phyloP scores from a whole-genome alignment of 2,113 vertebrate species.

The Mirza zaza region DNA sequence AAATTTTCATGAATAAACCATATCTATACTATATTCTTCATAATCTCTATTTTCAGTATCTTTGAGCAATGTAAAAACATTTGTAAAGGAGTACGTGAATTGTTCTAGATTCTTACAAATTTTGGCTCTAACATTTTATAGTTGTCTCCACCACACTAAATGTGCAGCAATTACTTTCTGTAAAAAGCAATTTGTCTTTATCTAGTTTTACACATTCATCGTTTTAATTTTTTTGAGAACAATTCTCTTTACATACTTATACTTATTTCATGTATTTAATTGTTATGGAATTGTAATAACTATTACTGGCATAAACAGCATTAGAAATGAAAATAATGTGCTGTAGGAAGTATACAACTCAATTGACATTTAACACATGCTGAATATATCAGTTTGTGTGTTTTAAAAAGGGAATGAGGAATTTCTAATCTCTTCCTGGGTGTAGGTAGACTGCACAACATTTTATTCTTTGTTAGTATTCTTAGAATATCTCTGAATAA shows the following conservation, averaged over 20 bases:
- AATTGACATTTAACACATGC: neutral
- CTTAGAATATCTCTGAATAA: slow-evolving; percentile 15
- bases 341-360: neutral
- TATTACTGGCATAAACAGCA: neutral
- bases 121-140: neutral
- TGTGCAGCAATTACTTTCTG: neutral
- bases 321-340: slow-evolving; percentile 8
- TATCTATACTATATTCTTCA: neutral
- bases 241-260: neutral
- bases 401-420: neutral
- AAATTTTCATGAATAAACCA: neutral
- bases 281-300: neutral
- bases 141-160: neutral
- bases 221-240: slow-evolving; percentile 33
- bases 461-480: neutral
- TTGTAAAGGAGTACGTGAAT: neutral
- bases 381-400: neutral
- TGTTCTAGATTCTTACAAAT: neutral
- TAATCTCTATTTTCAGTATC: neutral
- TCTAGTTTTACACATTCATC: slow-evolving; percentile 25
- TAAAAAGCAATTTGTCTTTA: neutral
- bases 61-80: neutral
- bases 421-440: neutral
- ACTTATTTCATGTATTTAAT: slow-evolving; percentile 49
- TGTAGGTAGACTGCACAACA: neutral